These are phyloP conservation scores for Eledona agricola DNA, from an alignment of 2,888 invertebrate genomes.

Conservation along the genomic window DNA sequence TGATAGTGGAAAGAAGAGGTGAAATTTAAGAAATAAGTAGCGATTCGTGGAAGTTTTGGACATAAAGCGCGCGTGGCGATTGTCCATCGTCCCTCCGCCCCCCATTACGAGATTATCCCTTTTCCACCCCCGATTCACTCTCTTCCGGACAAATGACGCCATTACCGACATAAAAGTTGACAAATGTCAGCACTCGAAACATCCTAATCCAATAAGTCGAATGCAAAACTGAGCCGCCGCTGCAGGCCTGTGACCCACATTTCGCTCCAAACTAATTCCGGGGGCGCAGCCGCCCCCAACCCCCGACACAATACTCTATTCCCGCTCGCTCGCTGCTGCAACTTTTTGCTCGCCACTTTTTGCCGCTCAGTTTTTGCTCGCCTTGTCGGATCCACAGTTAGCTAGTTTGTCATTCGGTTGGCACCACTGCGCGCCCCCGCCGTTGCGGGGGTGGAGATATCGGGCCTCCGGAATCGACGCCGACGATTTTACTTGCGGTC, in stretches of 20 bases:
- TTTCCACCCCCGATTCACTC: conserved; percentile 53
- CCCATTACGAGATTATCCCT: no score
- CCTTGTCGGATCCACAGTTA: conserved; percentile 64
- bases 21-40: no score
- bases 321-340: conserved; percentile 32
- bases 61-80: no score
- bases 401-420: conserved; percentile 64
- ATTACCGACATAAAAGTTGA: conserved; percentile 62
- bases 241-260: conserved; percentile 21
- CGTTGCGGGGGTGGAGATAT: no score
- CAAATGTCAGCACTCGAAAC: conserved; percentile 52
- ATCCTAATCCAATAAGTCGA: conserved; percentile 44
- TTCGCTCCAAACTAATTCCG: conserved; percentile 48
- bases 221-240: conserved; percentile 2
- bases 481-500: conserved; percentile 28
- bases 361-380: conserved; percentile 52
- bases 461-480: no score
- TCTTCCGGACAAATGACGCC: conserved; percentile 56
- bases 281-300: conserved; percentile 33
- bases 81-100: no score
- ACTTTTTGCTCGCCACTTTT: conserved; percentile 58
- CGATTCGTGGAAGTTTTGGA: no score
- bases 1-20: no score
- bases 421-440: conserved; percentile 58
- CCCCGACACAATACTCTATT: conserved; percentile 25